Base-by-base conservation (phyloP, 2,888 invertebrate species). In the Nemurella pictetii region DNA sequence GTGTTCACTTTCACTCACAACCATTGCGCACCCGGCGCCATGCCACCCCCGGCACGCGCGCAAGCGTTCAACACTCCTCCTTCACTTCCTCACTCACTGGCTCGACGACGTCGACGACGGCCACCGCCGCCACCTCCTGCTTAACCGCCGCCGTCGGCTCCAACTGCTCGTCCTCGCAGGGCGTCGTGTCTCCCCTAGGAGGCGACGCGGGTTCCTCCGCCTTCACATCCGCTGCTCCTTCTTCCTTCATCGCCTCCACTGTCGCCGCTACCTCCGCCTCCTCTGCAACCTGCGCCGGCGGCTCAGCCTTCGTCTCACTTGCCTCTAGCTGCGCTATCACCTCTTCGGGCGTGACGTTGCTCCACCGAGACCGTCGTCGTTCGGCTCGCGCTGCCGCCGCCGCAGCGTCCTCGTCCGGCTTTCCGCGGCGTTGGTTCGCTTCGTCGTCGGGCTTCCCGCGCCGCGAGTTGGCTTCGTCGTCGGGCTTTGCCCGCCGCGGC, bases 391-490 rank as follows among this genome's bases (percentile, higher is more conserved):
- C 28, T 29, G 80, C 73, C 0, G 73, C 84, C 72, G 87, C 86
- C 28, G 35, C 86, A 30, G 87, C 87, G 83, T 90, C 89, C 89
- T 89, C 91, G 72, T 87, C 85, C 72, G 86, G 74, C 35, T 72
- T 86, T 3, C 20, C 1, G 12, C 15, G 5, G 12, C 15, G 15
- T n/a, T n/a, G n/a, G 12, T 55, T 20, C 80, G 80, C 86, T 87
- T 83, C 85, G 32, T 80, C 80, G 85, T 86, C 85, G 9, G 55
- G 55, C n/a, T 85, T 86, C 28, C 55, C 55, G 7, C 55, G 7
- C 55, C 75, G 36, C 82, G 73, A 30, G 72, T 83, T 75, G 55
- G 83, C 86, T 81, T 75, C 83, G 28, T 73, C 83, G 4, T 28
- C 27, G 77, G 9, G 9, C 77, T 26, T 28, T 27, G 77, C 9